phyloP scores from a whole-genome alignment of 2,113 vertebrate species.

The Pedionomus torquatus region DNA sequence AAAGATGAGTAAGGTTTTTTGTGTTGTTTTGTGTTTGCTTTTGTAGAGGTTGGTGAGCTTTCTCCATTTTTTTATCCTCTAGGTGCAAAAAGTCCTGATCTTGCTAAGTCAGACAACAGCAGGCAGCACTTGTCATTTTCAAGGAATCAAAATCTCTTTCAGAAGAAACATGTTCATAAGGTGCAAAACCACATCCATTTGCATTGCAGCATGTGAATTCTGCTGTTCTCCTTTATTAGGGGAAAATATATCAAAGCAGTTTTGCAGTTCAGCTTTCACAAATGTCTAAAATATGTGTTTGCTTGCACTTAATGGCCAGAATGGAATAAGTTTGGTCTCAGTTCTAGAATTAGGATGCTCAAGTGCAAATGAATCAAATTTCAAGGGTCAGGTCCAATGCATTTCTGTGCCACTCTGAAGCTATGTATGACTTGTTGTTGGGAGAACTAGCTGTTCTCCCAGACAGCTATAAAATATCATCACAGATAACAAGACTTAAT shows the following conservation, averaged over 20 bases:
- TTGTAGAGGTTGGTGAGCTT: background rate
- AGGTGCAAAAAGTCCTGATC: background rate
- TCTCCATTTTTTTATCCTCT: background rate
- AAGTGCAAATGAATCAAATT: background rate
- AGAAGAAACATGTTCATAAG: background rate
- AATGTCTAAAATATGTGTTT: background rate
- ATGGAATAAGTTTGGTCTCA: background rate
- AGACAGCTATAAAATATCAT: background rate
- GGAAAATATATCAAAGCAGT: background rate
- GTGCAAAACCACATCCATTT: slow-evolving; percentile 11
- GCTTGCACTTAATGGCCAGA: background rate
- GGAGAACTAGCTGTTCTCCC: too few relatives aligned
- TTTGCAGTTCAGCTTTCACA: background rate
- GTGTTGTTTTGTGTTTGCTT: background rate
- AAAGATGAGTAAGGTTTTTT: background rate
- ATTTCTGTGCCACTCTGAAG: background rate
- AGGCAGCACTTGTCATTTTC: background rate
- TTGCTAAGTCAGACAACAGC: background rate
- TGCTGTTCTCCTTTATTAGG: background rate
- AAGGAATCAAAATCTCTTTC: background rate
- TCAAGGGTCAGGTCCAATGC: background rate
- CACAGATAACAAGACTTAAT: background rate
- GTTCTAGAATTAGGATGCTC: background rate
- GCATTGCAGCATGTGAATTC: background rate
- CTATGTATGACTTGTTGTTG: background rate